Percentiles rank a stretch among this genome's conserved stretches.
phyloP scores from a whole-genome alignment of 2,888 invertebrate species.

The Drosophila affinis region DNA sequence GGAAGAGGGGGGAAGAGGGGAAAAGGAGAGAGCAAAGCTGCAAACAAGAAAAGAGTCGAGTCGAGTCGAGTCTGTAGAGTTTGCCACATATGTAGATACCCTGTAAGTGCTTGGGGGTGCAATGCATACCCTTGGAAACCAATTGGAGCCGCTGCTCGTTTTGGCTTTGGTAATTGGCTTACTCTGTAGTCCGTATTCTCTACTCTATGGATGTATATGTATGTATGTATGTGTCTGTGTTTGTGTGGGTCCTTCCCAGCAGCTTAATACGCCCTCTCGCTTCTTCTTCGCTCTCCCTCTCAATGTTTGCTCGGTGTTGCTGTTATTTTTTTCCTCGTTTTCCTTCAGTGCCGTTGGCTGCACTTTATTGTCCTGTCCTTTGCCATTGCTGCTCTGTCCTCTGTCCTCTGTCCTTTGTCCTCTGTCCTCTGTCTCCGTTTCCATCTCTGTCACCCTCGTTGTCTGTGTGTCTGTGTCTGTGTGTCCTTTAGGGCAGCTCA shows the following conservation, averaged over 20 bases:
- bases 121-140: no score
- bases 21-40: slow-evolving; percentile 1
- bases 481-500: slow-evolving; percentile 35
- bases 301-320: slow-evolving; percentile 16
- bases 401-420: not conserved
- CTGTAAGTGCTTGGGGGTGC: no score
- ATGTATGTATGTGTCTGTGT: not conserved
- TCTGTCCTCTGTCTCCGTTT: not conserved
- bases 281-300: not conserved
- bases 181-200: slow-evolving; percentile 6
- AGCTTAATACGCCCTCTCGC: not conserved
- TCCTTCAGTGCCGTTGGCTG: slow-evolving; percentile 58
- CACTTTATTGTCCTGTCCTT: slow-evolving; percentile 66
- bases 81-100: no score
- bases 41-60: slow-evolving; percentile 4
- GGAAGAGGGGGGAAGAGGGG: not conserved
- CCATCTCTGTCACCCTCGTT: not conserved
- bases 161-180: slow-evolving; percentile 50
- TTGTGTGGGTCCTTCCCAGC: not conserved
- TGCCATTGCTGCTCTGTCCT: slow-evolving; percentile 10
- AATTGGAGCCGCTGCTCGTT: slow-evolving; percentile 41
- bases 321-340: slow-evolving; percentile 15
- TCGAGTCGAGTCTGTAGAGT: no score
- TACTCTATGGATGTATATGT: not conserved
- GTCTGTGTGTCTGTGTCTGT: not conserved